Evolutionary conservation across 2,797 vertebrate genomes (phyloP).

Genomic region (Adrianichthys oophorus): DNA sequence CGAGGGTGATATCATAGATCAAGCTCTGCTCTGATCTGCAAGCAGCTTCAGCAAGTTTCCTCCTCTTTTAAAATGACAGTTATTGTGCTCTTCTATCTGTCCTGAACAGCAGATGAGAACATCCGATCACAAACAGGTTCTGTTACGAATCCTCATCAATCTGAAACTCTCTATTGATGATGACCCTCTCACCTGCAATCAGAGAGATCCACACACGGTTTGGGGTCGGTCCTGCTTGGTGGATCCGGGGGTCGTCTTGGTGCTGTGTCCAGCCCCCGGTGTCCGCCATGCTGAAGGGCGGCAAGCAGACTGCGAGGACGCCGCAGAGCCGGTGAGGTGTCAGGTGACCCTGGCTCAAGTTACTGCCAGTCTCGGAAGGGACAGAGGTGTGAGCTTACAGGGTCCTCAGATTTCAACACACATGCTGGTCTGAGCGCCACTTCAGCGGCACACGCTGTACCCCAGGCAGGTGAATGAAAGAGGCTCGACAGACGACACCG

Average conservation of each 20-base stretch:
- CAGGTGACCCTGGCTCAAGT: constrained; percentile 62
- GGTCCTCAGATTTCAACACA: constrained; percentile 61
- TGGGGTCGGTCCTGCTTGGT: constrained; percentile 21
- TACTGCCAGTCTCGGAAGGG: constrained; percentile 59
- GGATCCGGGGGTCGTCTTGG: constrained; percentile 35
- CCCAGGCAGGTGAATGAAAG: constrained; percentile 29
- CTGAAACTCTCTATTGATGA: background rate
- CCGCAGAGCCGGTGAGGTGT: constrained; percentile 24
- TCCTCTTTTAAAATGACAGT: too few relatives aligned
- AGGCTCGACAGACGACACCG: constrained; percentile 8
- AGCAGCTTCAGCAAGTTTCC: too few relatives aligned
- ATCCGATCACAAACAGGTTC: background rate
- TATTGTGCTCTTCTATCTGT: too few relatives aligned
- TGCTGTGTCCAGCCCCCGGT: constrained; percentile 61
- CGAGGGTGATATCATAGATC: too few relatives aligned
- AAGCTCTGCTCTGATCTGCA: too few relatives aligned
- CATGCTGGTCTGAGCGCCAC: constrained; percentile 36
- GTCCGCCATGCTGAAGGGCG: constrained; percentile 73
- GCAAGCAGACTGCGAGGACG: constrained; percentile 38
- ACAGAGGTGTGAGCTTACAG: constrained; percentile 75
- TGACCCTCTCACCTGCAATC: constrained; percentile 72
- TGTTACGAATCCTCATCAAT: background rate
- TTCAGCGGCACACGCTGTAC: constrained; percentile 43
- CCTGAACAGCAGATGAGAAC: background rate
- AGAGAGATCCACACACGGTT: constrained; percentile 80